Evolutionary conservation across 2,888 invertebrate species (phyloP).

Genomic region (Stenoptilia bipunctidactyla): DNA sequence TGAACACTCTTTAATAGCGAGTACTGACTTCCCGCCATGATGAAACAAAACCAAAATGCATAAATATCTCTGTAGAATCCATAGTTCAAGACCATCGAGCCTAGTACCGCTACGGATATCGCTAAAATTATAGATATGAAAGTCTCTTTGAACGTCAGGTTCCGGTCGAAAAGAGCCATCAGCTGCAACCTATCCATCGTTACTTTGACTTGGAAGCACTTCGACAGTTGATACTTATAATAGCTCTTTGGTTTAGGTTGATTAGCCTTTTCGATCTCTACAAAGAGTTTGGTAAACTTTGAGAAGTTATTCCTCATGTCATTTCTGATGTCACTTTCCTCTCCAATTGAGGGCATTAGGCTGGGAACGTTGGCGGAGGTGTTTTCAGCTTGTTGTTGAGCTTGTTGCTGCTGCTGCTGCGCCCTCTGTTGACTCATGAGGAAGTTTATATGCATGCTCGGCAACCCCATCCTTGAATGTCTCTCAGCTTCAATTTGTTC

Average conservation of each 20-base stretch:
- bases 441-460: constrained; percentile 64
- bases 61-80: constrained; percentile 93
- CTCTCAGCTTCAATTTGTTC: constrained; percentile 62
- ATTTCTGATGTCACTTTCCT: constrained; percentile 63
- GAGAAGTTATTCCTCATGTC: constrained; percentile 63
- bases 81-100: constrained; percentile 84
- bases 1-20: constrained; percentile 97
- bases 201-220: constrained; percentile 79
- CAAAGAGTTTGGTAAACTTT: constrained; percentile 68
- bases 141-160: constrained; percentile 86
- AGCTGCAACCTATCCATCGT: constrained; percentile 93
- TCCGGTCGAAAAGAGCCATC: constrained; percentile 93
- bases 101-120: constrained; percentile 86
- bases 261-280: constrained; percentile 64
- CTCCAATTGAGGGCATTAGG: constrained; percentile 66
- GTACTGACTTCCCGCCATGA: constrained; percentile 98
- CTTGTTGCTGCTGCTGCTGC: constrained; percentile 36
- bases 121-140: constrained; percentile 86
- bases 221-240: constrained; percentile 82
- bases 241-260: constrained; percentile 73
- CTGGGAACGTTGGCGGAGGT: constrained; percentile 43
- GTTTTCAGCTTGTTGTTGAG: constrained; percentile 28
- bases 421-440: constrained; percentile 52
- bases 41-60: constrained; percentile 95
- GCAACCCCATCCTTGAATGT: constrained; percentile 56